phyloP scores from a whole-genome alignment of 2,888 invertebrate genomes.

The Ctena decussata region DNA sequence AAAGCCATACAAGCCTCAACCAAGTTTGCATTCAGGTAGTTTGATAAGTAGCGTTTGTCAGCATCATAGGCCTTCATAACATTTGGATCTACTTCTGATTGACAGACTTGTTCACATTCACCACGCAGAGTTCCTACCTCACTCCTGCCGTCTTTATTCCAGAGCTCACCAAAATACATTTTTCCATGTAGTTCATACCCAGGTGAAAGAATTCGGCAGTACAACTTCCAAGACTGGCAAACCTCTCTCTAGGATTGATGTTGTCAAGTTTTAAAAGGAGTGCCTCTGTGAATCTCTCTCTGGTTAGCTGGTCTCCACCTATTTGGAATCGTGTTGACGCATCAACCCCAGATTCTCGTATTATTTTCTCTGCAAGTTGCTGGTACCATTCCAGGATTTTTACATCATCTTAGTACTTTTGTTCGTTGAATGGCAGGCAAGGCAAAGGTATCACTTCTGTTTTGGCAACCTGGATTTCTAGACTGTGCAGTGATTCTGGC shows the following conservation, averaged over 20 bases:
- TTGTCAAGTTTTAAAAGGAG: neutral
- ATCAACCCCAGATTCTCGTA: neutral
- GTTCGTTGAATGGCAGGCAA: neutral
- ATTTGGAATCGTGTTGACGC: neutral
- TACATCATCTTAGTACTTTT: slow-evolving; percentile 4
- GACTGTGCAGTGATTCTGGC: neutral
- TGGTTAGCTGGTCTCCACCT: slow-evolving; percentile 13
- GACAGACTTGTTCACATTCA: slow-evolving; percentile 8
- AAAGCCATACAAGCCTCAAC: slow-evolving; percentile 2
- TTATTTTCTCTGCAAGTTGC: neutral
- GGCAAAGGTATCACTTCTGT: neutral
- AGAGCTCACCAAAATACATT: slow-evolving; percentile 12
- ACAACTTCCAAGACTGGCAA: neutral
- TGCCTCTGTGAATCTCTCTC: neutral
- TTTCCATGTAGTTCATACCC: slow-evolving; percentile 9
- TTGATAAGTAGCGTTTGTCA: slow-evolving; percentile 7
- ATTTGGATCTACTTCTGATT: slow-evolving; percentile 8
- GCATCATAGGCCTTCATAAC: slow-evolving; percentile 17
- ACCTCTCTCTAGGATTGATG: neutral
- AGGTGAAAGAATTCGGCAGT: slow-evolving; percentile 13
- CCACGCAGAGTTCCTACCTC: slow-evolving; percentile 18
- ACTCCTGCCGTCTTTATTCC: neutral
- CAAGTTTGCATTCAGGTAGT: neutral
- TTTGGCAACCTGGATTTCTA: neutral
- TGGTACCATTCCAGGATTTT: slow-evolving; percentile 10